Evolutionary conservation across 2,797 vertebrate genomes (phyloP), one percentile per base, ranked within the genome.

Genomic region (Discoglossus pictus): DNA sequence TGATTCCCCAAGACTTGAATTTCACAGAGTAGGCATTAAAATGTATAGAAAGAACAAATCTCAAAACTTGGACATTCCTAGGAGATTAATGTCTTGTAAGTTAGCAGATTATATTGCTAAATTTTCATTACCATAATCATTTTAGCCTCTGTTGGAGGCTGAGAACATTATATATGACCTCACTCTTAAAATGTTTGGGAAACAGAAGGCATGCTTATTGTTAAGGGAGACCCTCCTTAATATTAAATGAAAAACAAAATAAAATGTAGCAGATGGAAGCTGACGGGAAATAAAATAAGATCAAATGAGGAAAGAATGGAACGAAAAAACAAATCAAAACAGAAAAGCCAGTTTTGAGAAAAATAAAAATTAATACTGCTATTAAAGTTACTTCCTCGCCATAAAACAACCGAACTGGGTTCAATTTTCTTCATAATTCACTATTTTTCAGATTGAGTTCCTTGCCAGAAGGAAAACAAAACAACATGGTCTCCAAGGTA

Each of bases 401-500:
- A 27, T 48, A 62, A 70, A 62, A 24, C 17, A 7, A 15, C 44
- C 23, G 6, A 34, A 24, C 12, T 34, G 43, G 51, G 60, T 50
- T 43, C 13, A 11, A 24, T 18, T 61, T 54, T 60, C 48, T 5
- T 10, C 27, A 38, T 23, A 18, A 60, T 61, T 52, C 48, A 31
- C 52, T 38, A 20, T 15, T 31, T 38, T 54, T 36, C 23, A 24
- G 52, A 61, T 34, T 35, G 38, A 61, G 50, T 53, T 38, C 56
- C 36, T 61, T 24, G 48, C 47, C 27, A 35, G 27, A 36, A 38
- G 56, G 48, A 7, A 13, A 27, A 12, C n/a, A 42, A 59, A 68
- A 53, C 36, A 52, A 55, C 27, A 21, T 42, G 54, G 62, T 69
- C 59, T 69, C 67, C 42, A 46, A 35, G 55, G 59, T 35, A 24